Base-by-base conservation (phyloP, 2,888 invertebrate species). In the Cordilura impudica region DNA sequence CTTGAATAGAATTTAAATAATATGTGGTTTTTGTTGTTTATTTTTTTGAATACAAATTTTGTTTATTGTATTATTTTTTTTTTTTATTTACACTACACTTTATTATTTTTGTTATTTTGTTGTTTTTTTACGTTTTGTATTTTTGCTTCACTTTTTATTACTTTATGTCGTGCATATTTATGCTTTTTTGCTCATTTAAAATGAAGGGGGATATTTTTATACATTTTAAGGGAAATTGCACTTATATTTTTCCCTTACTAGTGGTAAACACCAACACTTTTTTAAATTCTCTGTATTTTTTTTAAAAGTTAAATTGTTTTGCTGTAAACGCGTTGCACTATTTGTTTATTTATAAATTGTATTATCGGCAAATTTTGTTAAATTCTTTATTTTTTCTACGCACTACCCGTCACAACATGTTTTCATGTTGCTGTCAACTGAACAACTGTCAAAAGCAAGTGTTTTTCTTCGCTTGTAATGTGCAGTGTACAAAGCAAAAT, bases 351-450 rank as follows among this genome's bases (percentile, higher is more conserved):
- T 4, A 26, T 45, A 16, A 23, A 45, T 31, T 2, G 54, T 3
- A 19, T 14, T 35, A 39, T 69, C 69, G 47, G 47, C 10, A 49
- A 56, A 43, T 56, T 14, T 7, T 29, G 65, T 54, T 8, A 35
- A 12, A n/a, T 4, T 14, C 6, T 10, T 19, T 39, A 14, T 39
- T 21, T 6, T 10, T 16, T 8, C 39, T 26, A 58, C 63, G n/a
- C 56, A 63, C 65, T 39, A 54, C 73, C n/a, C 78, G 73, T 45
- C 19, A 21, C 58, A 74, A 74, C 78, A 78, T 78, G 63, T 70
- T 78, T 60, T 54, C 78, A 73, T 74, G 73, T 69, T 65, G 78
- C 58, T 58, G 29, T 69, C 65, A 73, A 69, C 12, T 69, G 10
- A 31, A 51, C 73, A 78, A 78, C 78, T 73, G 78, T 78, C 73